These are phyloP conservation scores for Leptopilina myrica DNA, from an alignment of 2,888 invertebrate genomes.

Conservation along the genomic window DNA sequence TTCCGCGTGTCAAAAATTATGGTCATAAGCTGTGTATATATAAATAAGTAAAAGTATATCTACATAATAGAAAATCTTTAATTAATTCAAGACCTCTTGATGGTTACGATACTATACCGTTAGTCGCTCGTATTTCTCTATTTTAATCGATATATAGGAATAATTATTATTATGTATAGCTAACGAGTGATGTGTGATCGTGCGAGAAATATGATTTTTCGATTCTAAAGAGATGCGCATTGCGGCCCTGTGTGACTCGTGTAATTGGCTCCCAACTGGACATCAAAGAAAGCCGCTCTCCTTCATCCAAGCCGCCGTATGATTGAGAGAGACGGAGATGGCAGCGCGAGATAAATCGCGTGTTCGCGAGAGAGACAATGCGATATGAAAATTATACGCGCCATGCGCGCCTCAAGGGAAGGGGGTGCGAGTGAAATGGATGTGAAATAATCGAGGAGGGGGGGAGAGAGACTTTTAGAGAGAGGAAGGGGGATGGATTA, in stretches of 20 bases:
- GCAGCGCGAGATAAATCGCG: conserved; percentile 45
- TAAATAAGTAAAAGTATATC: conserved; percentile 31
- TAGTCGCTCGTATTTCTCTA: conserved; percentile 66
- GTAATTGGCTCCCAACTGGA: conserved; percentile 77
- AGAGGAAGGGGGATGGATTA: conserved; percentile 48
- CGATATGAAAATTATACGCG: conserved; percentile 73
- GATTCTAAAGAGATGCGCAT: conserved; percentile 60
- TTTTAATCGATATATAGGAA: conserved; percentile 69
- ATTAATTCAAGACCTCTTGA: conserved; percentile 47
- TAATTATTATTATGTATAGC: conserved; percentile 55
- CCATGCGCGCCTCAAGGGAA: conserved; percentile 64
- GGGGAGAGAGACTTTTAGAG: conserved; percentile 46
- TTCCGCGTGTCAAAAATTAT: conserved; percentile 36
- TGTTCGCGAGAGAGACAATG: conserved; percentile 53
- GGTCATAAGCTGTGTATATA: background rate
- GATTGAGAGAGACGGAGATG: conserved; percentile 62
- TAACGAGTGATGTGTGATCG: conserved; percentile 36
- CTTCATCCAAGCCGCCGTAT: conserved; percentile 76
- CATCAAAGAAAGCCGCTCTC: conserved; percentile 76
- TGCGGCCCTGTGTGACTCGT: conserved; percentile 77
- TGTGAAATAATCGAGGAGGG: conserved; percentile 33
- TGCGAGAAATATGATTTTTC: conserved; percentile 58
- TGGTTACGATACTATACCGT: conserved; percentile 41
- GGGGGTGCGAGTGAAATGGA: conserved; percentile 53
- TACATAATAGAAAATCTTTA: conserved; percentile 45